Evolutionary conservation across 37 sponge, comb jelly and placozoan species (phyloP).

Genomic region (Beroe ovata): DNA sequence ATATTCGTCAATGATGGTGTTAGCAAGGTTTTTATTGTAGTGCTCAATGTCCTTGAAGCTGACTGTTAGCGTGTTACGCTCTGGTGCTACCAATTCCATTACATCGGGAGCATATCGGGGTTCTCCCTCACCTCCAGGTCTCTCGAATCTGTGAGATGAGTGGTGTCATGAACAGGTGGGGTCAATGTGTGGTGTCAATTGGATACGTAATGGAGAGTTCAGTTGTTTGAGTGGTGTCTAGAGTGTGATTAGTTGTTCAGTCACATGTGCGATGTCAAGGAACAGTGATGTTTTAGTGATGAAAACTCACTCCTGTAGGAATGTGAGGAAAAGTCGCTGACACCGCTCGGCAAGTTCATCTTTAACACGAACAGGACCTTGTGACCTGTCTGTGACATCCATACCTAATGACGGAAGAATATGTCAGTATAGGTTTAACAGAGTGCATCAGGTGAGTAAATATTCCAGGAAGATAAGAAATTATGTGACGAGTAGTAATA

Average conservation of each 20-base stretch:
- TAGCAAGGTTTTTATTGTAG: conserved; percentile 80
- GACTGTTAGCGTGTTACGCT: conserved; percentile 90
- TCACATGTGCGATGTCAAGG: no score
- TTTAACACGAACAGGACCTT: conserved; percentile 69
- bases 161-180: no score
- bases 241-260: no score
- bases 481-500: no score
- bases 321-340: conserved; percentile 90
- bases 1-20: conserved; percentile 83
- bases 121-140: conserved; percentile 74
- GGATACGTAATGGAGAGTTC: no score
- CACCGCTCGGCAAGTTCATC: conserved; percentile 88
- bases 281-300: no score
- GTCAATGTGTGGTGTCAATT: no score
- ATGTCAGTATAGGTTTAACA: no score
- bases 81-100: conserved; percentile 78
- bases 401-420: background rate
- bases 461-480: no score
- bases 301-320: conserved; percentile 89
- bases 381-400: conserved; percentile 66
- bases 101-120: conserved; percentile 82
- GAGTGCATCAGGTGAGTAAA: no score
- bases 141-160: conserved; percentile 60
- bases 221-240: no score
- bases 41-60: conserved; percentile 86